These are phyloP conservation scores for Teleogryllus occipitalis DNA, from an alignment of 1,140 invertebrate species.

Conservation along the genomic window DNA sequence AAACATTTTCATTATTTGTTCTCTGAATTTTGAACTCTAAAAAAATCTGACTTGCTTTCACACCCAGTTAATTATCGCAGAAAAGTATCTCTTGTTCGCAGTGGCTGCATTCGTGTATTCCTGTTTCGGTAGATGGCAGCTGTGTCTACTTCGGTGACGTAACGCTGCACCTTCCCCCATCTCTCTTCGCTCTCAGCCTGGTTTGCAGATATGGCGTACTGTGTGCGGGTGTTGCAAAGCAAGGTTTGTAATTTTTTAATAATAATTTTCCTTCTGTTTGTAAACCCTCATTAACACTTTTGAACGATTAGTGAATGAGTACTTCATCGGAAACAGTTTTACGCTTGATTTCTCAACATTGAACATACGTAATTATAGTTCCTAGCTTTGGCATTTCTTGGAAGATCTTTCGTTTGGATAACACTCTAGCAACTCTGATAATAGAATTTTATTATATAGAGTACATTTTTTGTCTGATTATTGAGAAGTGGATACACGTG, in stretches of 20 bases:
- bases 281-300: too few species aligned
- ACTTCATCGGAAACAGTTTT: too few species aligned
- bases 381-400: too few species aligned
- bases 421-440: too few species aligned
- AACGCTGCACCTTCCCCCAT: neutral
- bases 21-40: neutral
- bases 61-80: neutral
- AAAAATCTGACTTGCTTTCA: neutral
- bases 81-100: neutral
- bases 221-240: conserved; percentile 61
- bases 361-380: too few species aligned
- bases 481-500: too few species aligned
- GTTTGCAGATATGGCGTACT: conserved; percentile 56
- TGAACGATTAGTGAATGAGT: too few species aligned
- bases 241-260: conserved; percentile 44
- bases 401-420: too few species aligned
- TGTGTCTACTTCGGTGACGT: neutral
- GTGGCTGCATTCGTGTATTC: too few species aligned
- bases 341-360: too few species aligned
- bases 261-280: neutral
- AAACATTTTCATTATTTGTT: neutral
- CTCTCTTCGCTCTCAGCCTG: neutral
- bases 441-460: too few species aligned
- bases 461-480: too few species aligned
- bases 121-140: conserved; percentile 14